These are phyloP conservation scores for Drosophila simulans DNA, from an alignment of 1,140 invertebrate species.

Conservation along the genomic window DNA sequence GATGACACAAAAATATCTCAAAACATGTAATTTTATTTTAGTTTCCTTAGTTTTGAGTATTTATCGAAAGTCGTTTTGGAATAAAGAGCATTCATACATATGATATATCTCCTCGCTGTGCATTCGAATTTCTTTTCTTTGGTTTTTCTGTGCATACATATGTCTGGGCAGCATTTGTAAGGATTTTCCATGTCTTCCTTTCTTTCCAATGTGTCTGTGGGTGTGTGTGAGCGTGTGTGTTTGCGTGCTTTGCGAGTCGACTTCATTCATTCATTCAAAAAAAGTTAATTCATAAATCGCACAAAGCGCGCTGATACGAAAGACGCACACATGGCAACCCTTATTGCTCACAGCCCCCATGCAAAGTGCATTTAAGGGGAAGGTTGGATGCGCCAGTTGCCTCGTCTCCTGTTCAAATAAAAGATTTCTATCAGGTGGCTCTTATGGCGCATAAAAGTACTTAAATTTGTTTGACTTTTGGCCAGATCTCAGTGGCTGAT, in stretches of 20 bases:
- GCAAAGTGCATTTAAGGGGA: slow-evolving; percentile 72
- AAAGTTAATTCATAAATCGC: slow-evolving; percentile 83
- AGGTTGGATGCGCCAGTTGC: slow-evolving; percentile 6
- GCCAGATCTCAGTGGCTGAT: slow-evolving; percentile 28
- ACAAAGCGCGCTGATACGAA: slow-evolving; percentile 78
- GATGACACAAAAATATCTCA: no score
- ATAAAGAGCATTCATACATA: slow-evolving; percentile 14
- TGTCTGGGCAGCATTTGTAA: slow-evolving; percentile 78
- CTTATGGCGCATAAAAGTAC: slow-evolving; percentile 81
- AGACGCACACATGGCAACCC: slow-evolving; percentile 57
- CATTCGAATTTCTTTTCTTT: slow-evolving; percentile 45
- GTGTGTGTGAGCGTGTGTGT: slow-evolving; percentile 14
- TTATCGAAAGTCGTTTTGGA: background rate
- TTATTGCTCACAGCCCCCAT: slow-evolving; percentile 25
- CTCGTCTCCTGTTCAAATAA: slow-evolving; percentile 58
- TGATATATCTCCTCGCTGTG: slow-evolving; percentile 31
- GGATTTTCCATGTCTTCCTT: slow-evolving; percentile 61
- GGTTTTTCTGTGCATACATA: slow-evolving; percentile 55
- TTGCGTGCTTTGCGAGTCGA: slow-evolving; percentile 62
- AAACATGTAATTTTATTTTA: no score
- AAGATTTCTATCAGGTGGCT: slow-evolving; percentile 82
- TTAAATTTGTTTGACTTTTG: slow-evolving; percentile 82
- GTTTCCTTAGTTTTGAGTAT: background rate
- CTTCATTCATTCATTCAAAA: slow-evolving; percentile 66
- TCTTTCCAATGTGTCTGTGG: slow-evolving; percentile 11